phyloP scores from a whole-genome alignment of 2,888 invertebrate species.

The Hoplodrina ambigua region DNA sequence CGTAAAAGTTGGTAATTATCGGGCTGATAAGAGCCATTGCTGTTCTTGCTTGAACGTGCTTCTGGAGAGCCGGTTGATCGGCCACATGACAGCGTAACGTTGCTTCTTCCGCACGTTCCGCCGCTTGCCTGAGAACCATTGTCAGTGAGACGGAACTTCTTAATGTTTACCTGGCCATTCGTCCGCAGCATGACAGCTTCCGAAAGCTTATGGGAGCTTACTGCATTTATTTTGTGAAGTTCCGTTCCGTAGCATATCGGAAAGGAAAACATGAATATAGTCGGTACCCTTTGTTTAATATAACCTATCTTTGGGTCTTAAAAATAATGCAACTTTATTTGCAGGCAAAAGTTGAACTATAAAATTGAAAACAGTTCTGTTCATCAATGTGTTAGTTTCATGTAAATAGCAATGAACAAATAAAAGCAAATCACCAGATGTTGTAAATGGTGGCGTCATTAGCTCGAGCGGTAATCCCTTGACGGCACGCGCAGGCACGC shows the following conservation, averaged over 20 bases:
- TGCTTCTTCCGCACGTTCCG: constrained; percentile 76
- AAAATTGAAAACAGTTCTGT: constrained; percentile 4
- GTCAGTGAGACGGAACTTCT: constrained; percentile 59
- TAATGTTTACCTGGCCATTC: constrained; percentile 60
- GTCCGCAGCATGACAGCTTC: constrained; percentile 41
- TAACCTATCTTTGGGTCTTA: background rate
- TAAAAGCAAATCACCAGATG: constrained; percentile 73
- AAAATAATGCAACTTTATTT: no score
- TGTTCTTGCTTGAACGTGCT: constrained; percentile 53
- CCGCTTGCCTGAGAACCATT: constrained; percentile 76
- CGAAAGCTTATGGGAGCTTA: constrained; percentile 20
- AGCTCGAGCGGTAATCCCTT: constrained; percentile 78
- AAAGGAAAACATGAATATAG: constrained; percentile 2
- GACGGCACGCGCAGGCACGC: constrained; percentile 83
- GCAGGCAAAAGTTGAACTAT: background rate
- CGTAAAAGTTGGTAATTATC: constrained; percentile 42
- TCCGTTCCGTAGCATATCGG: constrained; percentile 16
- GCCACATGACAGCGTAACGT: constrained; percentile 61
- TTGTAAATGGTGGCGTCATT: constrained; percentile 74
- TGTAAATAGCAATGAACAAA: constrained; percentile 45
- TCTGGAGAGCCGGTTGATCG: constrained; percentile 61
- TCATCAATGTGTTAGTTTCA: constrained; percentile 26
- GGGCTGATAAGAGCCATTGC: constrained; percentile 42
- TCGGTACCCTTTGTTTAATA: constrained; percentile 15
- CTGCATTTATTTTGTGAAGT: constrained; percentile 35